Conservation (phyloP, 1,140 invertebrate genomes). For the Cydia pomonella region DNA sequence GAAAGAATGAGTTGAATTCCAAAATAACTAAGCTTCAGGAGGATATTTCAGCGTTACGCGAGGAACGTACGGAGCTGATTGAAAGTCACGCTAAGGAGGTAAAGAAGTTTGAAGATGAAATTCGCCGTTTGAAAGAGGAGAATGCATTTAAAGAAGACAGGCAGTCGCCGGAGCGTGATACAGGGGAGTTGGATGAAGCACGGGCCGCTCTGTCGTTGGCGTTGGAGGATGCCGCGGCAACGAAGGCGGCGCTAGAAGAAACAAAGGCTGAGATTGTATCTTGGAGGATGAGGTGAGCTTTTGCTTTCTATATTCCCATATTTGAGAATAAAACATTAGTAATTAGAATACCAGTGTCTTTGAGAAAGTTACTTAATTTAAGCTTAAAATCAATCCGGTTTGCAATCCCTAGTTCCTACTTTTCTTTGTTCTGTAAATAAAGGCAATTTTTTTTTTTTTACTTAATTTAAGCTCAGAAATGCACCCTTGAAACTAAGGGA, state of each 20-base stretch:
- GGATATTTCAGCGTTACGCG: conserved; percentile 60
- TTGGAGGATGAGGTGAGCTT: conserved; percentile 52
- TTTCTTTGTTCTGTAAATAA: too few species aligned
- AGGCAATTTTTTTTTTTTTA: too few species aligned
- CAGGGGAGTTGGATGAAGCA: conserved; percentile 62
- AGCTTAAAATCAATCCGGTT: too few species aligned
- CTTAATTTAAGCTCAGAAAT: too few species aligned
- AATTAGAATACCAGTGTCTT: too few species aligned
- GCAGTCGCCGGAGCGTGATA: conserved; percentile 60
- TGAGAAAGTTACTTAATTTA: too few species aligned
- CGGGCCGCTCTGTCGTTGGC: conserved; percentile 50
- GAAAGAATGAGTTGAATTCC: conserved; percentile 54
- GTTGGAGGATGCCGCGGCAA: conserved; percentile 51
- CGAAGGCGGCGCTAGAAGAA: conserved; percentile 59
- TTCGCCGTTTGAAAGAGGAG: conserved; percentile 63
- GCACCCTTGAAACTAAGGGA: too few species aligned
- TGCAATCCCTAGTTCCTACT: too few species aligned
- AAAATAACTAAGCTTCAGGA: conserved; percentile 63
- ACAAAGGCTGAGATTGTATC: conserved; percentile 53
- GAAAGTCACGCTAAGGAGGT: conserved; percentile 59
- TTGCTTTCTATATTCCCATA: background rate
- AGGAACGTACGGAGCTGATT: conserved; percentile 54
- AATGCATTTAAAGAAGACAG: conserved; percentile 45
- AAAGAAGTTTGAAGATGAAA: conserved; percentile 59
- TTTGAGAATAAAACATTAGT: too few species aligned